phyloP scores from a whole-genome alignment of 2,888 invertebrate genomes.

The Sinodicranocentrus sp. region DNA sequence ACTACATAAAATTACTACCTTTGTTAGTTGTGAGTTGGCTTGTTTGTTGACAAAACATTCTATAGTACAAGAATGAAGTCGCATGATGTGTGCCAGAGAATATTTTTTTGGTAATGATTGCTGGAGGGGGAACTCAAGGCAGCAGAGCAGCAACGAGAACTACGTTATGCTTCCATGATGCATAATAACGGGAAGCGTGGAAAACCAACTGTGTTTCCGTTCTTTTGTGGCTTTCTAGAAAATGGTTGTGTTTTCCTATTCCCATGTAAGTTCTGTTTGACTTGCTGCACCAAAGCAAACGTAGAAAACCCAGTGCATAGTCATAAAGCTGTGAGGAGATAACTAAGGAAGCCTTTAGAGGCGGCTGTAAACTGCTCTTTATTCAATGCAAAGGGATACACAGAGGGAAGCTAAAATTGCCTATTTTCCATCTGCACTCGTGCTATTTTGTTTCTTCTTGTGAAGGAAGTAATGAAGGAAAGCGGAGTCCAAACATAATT shows the following conservation, averaged over 20 bases:
- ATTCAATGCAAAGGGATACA: slow-evolving; percentile 5
- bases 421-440: slow-evolving; percentile 16
- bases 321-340: slow-evolving; percentile 17
- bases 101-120: not conserved
- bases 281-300: not conserved
- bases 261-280: not conserved
- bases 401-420: not conserved
- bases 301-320: not conserved
- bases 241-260: slow-evolving; percentile 22
- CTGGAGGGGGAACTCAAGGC: not conserved
- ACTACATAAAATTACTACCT: too few relatives aligned
- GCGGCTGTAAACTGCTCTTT: slow-evolving; percentile 5
- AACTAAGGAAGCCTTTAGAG: slow-evolving; percentile 13
- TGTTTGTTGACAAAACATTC: too few relatives aligned
- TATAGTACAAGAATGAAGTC: too few relatives aligned
- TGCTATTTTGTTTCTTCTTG: slow-evolving; percentile 8
- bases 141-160: not conserved
- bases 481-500: not conserved
- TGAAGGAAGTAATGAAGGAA: slow-evolving; percentile 18
- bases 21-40: too few relatives aligned
- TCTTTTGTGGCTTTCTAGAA: slow-evolving; percentile 47
- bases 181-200: slow-evolving; percentile 66
- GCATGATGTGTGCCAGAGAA: too few relatives aligned
- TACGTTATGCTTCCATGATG: slow-evolving; percentile 55
- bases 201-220: slow-evolving; percentile 68